Conservation (phyloP, 2,888 invertebrate genomes). For the Celastrina argiolus region DNA sequence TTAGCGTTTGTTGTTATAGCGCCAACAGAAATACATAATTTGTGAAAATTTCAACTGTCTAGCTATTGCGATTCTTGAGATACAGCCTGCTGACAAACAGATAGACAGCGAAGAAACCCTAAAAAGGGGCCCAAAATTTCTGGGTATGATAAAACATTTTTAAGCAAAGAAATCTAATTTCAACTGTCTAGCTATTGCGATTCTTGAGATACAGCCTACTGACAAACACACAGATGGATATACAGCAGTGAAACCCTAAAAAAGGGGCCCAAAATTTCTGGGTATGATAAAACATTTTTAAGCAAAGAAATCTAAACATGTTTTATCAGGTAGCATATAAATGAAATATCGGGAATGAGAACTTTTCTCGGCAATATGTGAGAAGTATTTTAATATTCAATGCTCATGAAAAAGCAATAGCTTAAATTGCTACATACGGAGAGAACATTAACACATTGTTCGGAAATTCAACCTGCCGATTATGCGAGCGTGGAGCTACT, state of each 20-base stretch:
- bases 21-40: too few species aligned
- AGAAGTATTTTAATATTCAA: conserved; percentile 26
- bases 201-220: too few species aligned
- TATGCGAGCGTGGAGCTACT: conserved; percentile 27
- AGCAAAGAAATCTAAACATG: not conserved
- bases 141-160: too few species aligned
- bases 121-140: not conserved
- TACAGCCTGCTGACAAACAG: too few species aligned
- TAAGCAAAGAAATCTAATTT: not conserved
- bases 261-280: not conserved
- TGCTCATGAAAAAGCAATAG: conserved; percentile 31
- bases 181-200: too few species aligned
- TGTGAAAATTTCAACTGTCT: too few species aligned
- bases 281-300: too few species aligned
- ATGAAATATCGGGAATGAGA: not conserved
- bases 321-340: not conserved
- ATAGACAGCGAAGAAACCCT: too few species aligned
- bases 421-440: conserved; percentile 27
- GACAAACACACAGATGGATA: too few species aligned
- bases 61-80: too few species aligned
- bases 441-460: conserved; percentile 33
- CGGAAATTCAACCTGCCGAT: conserved; percentile 29
- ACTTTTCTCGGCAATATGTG: not conserved
- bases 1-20: too few species aligned
- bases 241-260: too few species aligned